Percentiles rank a stretch among this genome's conserved stretches.
phyloP scores from a whole-genome alignment of 2,888 invertebrate species.

The Acrocyrtus sp. region DNA sequence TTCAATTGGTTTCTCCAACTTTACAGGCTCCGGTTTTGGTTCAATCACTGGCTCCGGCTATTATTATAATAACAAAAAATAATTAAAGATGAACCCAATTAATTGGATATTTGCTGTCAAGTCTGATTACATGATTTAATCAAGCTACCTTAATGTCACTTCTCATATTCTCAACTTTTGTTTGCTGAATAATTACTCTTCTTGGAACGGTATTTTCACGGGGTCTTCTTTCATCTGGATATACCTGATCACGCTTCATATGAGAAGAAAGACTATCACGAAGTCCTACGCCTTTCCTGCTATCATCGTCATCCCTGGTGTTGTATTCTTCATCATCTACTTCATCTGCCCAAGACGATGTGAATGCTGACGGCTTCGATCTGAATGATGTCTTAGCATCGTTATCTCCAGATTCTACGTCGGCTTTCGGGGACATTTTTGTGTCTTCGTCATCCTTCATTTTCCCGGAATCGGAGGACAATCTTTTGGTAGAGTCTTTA shows the following conservation, averaged over 20 bases:
- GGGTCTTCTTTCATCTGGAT: constrained; percentile 30
- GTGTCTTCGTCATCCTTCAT: constrained; percentile 38
- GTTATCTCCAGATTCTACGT: constrained; percentile 14
- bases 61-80: background rate
- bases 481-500: constrained; percentile 32
- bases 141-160: constrained; percentile 24
- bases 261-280: constrained; percentile 9
- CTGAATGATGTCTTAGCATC: constrained; percentile 24
- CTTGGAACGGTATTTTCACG: constrained; percentile 39
- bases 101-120: background rate
- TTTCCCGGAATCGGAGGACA: constrained; percentile 36
- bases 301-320: constrained; percentile 26
- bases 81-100: background rate
- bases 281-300: constrained; percentile 17
- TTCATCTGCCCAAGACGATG: constrained; percentile 61
- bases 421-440: constrained; percentile 26
- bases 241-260: constrained; percentile 23
- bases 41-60: constrained; percentile 16
- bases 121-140: background rate
- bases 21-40: constrained; percentile 25
- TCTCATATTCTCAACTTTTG: constrained; percentile 62
- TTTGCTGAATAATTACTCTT: constrained; percentile 59
- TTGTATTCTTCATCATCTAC: constrained; percentile 58
- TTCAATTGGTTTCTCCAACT: constrained; percentile 18
- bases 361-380: constrained; percentile 19